Percentiles rank a stretch among this genome's conserved stretches.
phyloP scores from a whole-genome alignment of 2,113 vertebrate genomes.

The Argyrosomus japonicus region DNA sequence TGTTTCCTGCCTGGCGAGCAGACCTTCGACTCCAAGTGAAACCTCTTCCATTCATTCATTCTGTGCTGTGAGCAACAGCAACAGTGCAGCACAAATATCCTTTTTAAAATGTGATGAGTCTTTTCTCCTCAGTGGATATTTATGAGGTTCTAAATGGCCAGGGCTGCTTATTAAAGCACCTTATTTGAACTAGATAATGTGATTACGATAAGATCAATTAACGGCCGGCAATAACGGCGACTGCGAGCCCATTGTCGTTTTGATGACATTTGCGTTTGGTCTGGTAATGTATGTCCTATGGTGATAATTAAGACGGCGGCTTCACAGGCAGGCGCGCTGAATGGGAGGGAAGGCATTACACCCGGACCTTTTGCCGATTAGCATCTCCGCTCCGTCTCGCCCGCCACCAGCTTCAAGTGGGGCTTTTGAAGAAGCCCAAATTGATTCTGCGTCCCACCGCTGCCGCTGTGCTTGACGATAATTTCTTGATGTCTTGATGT shows the following conservation, averaged over 20 bases:
- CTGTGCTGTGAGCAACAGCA: conserved; percentile 1
- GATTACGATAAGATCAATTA: conserved; percentile 82
- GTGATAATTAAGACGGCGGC: conserved; percentile 79
- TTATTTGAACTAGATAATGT: conserved; percentile 75
- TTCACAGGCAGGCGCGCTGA: conserved; percentile 75
- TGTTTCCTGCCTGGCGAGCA: not conserved
- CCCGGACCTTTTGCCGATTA: conserved; percentile 80
- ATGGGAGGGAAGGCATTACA: conserved; percentile 75
- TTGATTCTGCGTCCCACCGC: conserved; percentile 76
- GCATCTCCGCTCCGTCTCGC: conserved; percentile 74
- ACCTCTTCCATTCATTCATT: not conserved
- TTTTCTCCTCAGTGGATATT: conserved; percentile 57
- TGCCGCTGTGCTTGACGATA: conserved; percentile 35
- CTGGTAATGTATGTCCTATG: conserved; percentile 80
- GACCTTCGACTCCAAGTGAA: not conserved
- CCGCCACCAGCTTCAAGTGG: conserved; percentile 78
- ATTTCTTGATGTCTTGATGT: conserved; percentile 76
- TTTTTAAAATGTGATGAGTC: conserved; percentile 28
- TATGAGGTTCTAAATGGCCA: conserved; percentile 56
- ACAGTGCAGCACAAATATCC: conserved; percentile 16
- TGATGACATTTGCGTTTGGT: conserved; percentile 80
- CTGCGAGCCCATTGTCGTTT: conserved; percentile 69
- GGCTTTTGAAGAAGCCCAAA: conserved; percentile 81
- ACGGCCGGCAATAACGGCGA: conserved; percentile 59
- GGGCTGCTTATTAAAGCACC: conserved; percentile 69